Conservation (phyloP, 1,140 invertebrate species). For the Diploscapter pachys region DNA sequence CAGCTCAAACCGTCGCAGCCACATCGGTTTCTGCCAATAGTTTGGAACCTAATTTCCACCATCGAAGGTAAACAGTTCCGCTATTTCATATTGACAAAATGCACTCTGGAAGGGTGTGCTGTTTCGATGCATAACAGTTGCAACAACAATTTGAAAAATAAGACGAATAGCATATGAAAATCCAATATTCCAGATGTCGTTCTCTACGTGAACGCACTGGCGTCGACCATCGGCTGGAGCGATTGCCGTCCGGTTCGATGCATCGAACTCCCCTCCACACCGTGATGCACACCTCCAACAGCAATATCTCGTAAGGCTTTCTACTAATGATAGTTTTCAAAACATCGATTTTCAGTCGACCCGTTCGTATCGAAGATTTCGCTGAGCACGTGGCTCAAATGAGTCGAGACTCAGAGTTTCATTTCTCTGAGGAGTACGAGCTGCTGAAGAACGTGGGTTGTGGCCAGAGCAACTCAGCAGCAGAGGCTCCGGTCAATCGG, state of each 20-base stretch:
- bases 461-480: slow-evolving; percentile 79
- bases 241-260: slow-evolving; percentile 48
- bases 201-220: slow-evolving; percentile 53
- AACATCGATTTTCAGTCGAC: slow-evolving; percentile 67
- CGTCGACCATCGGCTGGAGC: slow-evolving; percentile 56
- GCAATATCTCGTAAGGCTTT: slow-evolving; percentile 36
- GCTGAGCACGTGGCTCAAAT: slow-evolving; percentile 86
- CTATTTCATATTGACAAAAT: too few relatives aligned
- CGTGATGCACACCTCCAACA: slow-evolving; percentile 42
- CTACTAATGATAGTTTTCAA: not conserved
- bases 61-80: not conserved
- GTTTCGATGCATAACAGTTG: too few relatives aligned
- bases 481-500: slow-evolving; percentile 88
- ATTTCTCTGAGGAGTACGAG: slow-evolving; percentile 97
- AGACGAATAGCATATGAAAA: not conserved
- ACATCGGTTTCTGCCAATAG: slow-evolving; percentile 7
- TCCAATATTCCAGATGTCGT: slow-evolving; percentile 18
- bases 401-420: slow-evolving; percentile 95
- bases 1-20: slow-evolving; percentile 20
- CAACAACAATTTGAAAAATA: not conserved
- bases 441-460: slow-evolving; percentile 83
- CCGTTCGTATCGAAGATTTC: slow-evolving; percentile 83
- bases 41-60: not conserved
- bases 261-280: slow-evolving; percentile 49
- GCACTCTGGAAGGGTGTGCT: too few relatives aligned